Evolutionary conservation across 2,797 vertebrate genomes (phyloP), one percentile per base, ranked within the genome.

Genomic region (Microctenopoma stevenorrisi): DNA sequence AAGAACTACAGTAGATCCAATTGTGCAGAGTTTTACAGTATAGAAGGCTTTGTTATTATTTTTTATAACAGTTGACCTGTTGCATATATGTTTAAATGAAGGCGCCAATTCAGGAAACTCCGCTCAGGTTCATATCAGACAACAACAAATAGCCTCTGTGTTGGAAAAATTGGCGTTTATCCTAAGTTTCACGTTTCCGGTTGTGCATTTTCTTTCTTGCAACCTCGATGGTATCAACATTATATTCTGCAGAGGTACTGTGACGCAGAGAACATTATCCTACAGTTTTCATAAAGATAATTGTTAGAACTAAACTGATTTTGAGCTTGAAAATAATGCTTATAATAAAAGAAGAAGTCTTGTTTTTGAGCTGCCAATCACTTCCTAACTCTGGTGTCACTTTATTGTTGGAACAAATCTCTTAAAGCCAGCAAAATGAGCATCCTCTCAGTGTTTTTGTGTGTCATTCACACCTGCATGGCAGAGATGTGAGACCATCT

Each of bases 401-500:
- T 77, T 59, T 40, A 30, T 38, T 64, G 1, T 49, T n/a, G 22
- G 40, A 59, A 28, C 51, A 69, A 52, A 65, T 49, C 61, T 62
- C 22, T 38, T 28, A 18, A 1, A 33, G n/a, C 7, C 43, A 40
- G 40, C 44, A 60, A 73, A 37, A 52, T 35, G 22, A 59, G 44
- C 38, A 4, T 30, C 54, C 54, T 60, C 44, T 42, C 57, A 3
- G 11, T 49, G 53, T 76, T 35, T 63, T 12, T 48, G 6, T 33
- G 16, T 14, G n/a, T 58, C 18, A 26, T 52, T 70, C 18, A 8
- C 48, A 5, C 46, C 51, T 67, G 57, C 60, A 44, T 10, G 16
- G 37, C 38, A 57, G 42, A 68, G 42, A 63, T 53, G 16, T 69
- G 43, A 82, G 42, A 53, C 46, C 61, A 16, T 55, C 40, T 64